These are phyloP conservation scores for Esperia sulphurella DNA, from an alignment of 2,888 invertebrate species.

Conservation along the genomic window DNA sequence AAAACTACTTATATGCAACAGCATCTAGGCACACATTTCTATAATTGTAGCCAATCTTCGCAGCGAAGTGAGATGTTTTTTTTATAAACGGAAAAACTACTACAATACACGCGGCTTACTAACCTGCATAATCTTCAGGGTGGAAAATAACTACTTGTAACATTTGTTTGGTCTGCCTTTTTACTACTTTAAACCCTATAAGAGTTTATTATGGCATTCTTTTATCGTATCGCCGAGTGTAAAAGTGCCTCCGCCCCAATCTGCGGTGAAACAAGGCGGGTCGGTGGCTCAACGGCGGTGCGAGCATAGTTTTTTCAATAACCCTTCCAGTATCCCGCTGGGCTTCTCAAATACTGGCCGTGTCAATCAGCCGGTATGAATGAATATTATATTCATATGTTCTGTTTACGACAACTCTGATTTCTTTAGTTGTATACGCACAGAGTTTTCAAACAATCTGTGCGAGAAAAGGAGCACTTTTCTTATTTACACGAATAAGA, in stretches of 20 bases:
- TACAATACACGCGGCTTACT: too few species aligned
- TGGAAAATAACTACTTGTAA: background rate
- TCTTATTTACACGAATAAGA: too few species aligned
- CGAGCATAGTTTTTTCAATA: constrained; percentile 52
- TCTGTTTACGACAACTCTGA: constrained; percentile 37
- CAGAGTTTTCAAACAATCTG: background rate
- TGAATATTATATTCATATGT: constrained; percentile 32
- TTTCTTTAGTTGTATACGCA: constrained; percentile 8
- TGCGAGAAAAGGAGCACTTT: too few species aligned
- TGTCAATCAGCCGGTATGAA: constrained; percentile 40
- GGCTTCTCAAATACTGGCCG: constrained; percentile 54
- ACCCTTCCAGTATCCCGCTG: constrained; percentile 66
- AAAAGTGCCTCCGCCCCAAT: constrained; percentile 35
- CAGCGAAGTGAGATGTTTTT: too few species aligned
- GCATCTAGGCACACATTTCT: too few species aligned
- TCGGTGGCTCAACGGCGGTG: constrained; percentile 31
- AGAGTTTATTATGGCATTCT: background rate
- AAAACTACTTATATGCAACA: too few species aligned
- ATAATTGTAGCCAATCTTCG: too few species aligned
- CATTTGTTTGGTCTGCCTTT: too few species aligned
- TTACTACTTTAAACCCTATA: background rate
- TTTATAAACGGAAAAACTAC: too few species aligned
- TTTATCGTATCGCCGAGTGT: background rate
- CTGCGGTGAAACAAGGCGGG: constrained; percentile 63
- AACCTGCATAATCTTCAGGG: too few species aligned